Evolutionary conservation across 1,140 invertebrate species (phyloP).

Genomic region (Globodera rostochiensis): DNA sequence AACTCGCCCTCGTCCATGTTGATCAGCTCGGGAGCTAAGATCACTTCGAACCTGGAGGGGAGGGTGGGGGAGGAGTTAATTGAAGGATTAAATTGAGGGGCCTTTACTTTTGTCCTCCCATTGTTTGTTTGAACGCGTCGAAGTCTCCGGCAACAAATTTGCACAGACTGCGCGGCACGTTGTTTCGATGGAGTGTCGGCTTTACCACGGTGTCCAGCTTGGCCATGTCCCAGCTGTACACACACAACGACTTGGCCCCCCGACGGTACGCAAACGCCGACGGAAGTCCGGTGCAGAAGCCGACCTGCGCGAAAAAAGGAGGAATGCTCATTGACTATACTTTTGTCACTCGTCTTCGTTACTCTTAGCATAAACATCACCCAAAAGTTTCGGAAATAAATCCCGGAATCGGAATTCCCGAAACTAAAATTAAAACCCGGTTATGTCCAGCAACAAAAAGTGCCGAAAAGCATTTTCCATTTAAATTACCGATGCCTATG

Average conservation of each 20-base stretch:
- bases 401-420: too few species aligned
- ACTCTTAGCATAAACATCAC: too few species aligned
- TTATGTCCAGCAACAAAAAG: not conserved
- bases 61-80: not conserved
- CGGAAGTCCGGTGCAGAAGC: slow-evolving; percentile 60
- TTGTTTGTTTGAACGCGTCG: slow-evolving; percentile 37
- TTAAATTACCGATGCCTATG: too few species aligned
- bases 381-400: not conserved
- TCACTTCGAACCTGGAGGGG: slow-evolving; percentile 49
- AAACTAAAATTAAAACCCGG: not conserved
- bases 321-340: not conserved
- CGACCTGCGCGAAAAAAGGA: slow-evolving; percentile 42
- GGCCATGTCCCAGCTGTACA: slow-evolving; percentile 30
- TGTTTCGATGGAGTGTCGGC: slow-evolving; percentile 58
- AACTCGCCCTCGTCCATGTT: slow-evolving; percentile 52
- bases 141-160: slow-evolving; percentile 54
- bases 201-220: slow-evolving; percentile 51
- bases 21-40: slow-evolving; percentile 58
- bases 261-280: slow-evolving; percentile 54
- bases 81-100: too few species aligned
- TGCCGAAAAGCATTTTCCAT: too few species aligned
- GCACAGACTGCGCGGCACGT: slow-evolving; percentile 50
- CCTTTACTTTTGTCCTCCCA: slow-evolving; percentile 36
- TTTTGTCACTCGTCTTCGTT: too few species aligned
- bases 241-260: slow-evolving; percentile 50